A percentile compares a stretch with the other conserved stretches of the same genome.
phyloP scores from a whole-genome alignment of 2,888 invertebrate species.

The Drosophila siamana region DNA sequence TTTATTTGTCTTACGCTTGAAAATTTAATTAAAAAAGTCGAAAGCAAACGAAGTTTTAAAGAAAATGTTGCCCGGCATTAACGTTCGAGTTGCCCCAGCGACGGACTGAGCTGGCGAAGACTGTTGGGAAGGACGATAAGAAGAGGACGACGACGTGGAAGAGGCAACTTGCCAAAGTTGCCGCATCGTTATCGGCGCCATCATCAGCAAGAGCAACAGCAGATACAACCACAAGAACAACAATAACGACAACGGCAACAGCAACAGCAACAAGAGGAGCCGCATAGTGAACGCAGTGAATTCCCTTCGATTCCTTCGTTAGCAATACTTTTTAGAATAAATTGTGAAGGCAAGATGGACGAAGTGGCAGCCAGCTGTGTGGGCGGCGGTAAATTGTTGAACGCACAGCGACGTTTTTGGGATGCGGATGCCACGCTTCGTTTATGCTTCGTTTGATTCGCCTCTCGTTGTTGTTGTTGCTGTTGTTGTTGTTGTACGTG shows the following conservation, averaged over 20 bases:
- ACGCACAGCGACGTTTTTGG: conserved; percentile 28
- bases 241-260: conserved; percentile 38
- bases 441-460: conserved; percentile 71
- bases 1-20: conserved; percentile 77
- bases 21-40: conserved; percentile 81
- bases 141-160: neutral
- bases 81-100: conserved; percentile 5
- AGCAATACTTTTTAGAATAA: conserved; percentile 78
- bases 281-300: conserved; percentile 10
- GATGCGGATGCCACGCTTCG: conserved; percentile 30
- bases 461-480: conserved; percentile 25
- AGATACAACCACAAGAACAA: conserved; percentile 44
- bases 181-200: conserved; percentile 76
- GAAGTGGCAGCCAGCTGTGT: conserved; percentile 9
- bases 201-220: conserved; percentile 57
- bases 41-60: conserved; percentile 68
- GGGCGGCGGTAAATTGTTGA: conserved; percentile 19
- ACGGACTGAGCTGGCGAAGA: neutral
- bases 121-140: neutral
- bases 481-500: conserved; percentile 24
- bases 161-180: conserved; percentile 57
- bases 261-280: conserved; percentile 1
- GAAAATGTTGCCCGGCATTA: conserved; percentile 62
- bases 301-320: conserved; percentile 77
- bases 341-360: conserved; percentile 50